Percentiles rank a stretch among this genome's conserved stretches.
Conservation (phyloP, 2,888 invertebrate species). For the Meandrusa payeni region DNA sequence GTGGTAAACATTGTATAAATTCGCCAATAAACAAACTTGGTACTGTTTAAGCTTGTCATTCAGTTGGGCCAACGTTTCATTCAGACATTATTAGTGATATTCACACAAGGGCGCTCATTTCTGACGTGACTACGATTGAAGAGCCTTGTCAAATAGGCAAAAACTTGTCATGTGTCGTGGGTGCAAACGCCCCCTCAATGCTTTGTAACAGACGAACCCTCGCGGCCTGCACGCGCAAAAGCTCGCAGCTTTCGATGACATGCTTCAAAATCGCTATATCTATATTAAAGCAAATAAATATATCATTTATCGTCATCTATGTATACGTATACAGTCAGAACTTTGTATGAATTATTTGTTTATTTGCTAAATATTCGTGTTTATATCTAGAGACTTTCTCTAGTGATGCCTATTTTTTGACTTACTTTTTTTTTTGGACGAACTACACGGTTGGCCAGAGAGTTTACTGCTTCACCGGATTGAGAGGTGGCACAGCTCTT, state of each 20-base stretch:
- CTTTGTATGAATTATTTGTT: no score
- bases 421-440: no score
- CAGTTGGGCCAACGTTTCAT: constrained; percentile 56
- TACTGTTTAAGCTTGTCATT: constrained; percentile 56
- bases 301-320: not conserved
- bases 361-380: no score
- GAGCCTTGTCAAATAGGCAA: constrained; percentile 58
- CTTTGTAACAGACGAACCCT: constrained; percentile 31
- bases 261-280: constrained; percentile 14
- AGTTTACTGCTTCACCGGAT: no score
- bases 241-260: constrained; percentile 15
- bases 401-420: no score
- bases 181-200: constrained; percentile 47
- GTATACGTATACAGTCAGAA: no score
- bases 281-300: constrained; percentile 17
- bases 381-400: no score
- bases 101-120: constrained; percentile 48
- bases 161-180: constrained; percentile 52
- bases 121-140: constrained; percentile 57
- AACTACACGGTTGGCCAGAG: no score
- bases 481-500: no score
- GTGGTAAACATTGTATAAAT: constrained; percentile 47
- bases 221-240: constrained; percentile 32
- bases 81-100: constrained; percentile 49
- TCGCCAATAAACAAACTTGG: constrained; percentile 59